Percentiles rank a stretch among this genome's conserved stretches.
Evolutionary conservation across 2,888 invertebrate species (phyloP).

Genomic region (Athalia cordata): DNA sequence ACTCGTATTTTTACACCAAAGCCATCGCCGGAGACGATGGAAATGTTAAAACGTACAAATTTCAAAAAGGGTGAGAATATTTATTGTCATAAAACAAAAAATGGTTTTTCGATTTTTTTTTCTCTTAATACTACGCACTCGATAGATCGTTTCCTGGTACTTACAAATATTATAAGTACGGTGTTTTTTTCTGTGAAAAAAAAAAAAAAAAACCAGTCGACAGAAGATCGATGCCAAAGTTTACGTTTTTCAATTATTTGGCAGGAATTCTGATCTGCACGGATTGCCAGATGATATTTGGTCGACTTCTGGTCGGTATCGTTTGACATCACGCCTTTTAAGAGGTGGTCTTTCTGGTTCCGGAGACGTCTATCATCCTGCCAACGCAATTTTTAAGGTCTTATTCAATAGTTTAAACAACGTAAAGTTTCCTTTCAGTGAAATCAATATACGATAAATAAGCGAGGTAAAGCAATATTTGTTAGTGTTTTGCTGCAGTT

Average conservation of each 20-base stretch:
- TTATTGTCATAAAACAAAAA: constrained; percentile 5
- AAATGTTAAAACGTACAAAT: constrained; percentile 60
- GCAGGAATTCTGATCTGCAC: constrained; percentile 62
- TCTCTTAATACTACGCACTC: no score
- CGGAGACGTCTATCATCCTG: constrained; percentile 67
- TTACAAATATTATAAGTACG: no score
- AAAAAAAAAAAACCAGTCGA: not conserved
- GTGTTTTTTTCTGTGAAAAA: no score
- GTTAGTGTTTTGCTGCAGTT: constrained; percentile 15
- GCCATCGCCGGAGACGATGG: constrained; percentile 57
- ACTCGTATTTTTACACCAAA: constrained; percentile 65
- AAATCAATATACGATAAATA: constrained; percentile 9
- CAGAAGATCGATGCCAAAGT: not conserved
- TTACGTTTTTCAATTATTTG: constrained; percentile 41
- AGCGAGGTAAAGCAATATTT: constrained; percentile 15
- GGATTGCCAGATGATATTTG: constrained; percentile 59
- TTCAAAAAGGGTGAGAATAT: constrained; percentile 63
- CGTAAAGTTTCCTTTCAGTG: not conserved
- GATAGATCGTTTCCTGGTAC: no score
- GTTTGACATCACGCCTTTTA: constrained; percentile 63
- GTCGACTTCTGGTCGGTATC: constrained; percentile 64
- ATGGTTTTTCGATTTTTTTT: not conserved
- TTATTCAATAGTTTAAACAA: not conserved
- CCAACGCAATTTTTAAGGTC: constrained; percentile 65
- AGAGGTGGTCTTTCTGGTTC: constrained; percentile 67